Base-by-base conservation (phyloP, 2,888 invertebrate genomes). In the Drosophila longiperda region DNA sequence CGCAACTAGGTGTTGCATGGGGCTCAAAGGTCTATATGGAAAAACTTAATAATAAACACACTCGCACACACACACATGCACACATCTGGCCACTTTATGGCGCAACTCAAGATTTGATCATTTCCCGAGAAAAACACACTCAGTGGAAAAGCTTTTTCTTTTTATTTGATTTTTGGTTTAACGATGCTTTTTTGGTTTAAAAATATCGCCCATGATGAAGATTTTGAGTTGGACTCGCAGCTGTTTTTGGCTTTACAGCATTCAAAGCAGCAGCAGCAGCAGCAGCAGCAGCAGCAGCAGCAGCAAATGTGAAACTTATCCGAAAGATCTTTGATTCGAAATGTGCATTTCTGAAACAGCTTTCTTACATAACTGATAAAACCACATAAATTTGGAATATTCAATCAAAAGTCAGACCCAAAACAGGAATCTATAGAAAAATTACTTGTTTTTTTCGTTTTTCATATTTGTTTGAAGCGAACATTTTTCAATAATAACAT, bases 141-240 rank as follows among this genome's bases (percentile, higher is more conserved):
- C 53, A 23, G 26, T 29, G 63, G 52, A 23, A 63, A 55, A 81
- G 64, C 34, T 67, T 61, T 69, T 77, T 33, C n/a, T 45, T 49
- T 50, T 32, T 8, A 29, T 12, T 33, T 40, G 15, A 8, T 23
- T 54, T 36, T 17, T 34, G 5, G 23, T 80, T 83, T 83, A 69
- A 81, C 66, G 78, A 81, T 83, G 73, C 75, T 75, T 82, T 83
- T 75, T 82, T 83, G 55, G 68, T 74, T 87, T 89, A 84, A 89
- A 84, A 84, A 84, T 84, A 89, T 69, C 82, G 26, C 58, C 55
- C 67, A 20, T 45, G n/a, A 40, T 49, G 34, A 67, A 62, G 32
- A 71, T 77, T 73, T 75, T 82, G 80, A 82, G 80, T 80, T 82
- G 67, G 80, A 79, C 72, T 79, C 80, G 80, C 83, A 69, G 83